Conservation (phyloP, 2,888 invertebrate genomes). For the Drosophila mimica region DNA sequence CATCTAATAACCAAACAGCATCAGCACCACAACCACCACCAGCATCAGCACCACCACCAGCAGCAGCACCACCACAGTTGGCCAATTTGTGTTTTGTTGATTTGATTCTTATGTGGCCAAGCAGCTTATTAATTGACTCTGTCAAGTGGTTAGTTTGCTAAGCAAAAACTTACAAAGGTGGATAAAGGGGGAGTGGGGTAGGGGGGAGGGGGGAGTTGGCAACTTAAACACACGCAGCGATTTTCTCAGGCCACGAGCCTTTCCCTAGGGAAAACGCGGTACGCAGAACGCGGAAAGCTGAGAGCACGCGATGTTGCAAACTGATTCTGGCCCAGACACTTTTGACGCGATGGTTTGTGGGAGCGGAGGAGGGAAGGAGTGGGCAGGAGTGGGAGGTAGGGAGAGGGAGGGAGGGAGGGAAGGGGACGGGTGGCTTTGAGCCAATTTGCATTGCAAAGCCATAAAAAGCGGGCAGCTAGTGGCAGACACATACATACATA, state of each 20-base stretch:
- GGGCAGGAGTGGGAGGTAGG: neutral
- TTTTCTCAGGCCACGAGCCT: slow-evolving; percentile 45
- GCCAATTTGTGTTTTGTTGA: slow-evolving; percentile 7
- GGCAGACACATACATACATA: neutral
- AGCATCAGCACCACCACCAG: neutral
- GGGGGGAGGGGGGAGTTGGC: neutral
- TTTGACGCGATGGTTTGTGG: neutral
- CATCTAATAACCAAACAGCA: neutral
- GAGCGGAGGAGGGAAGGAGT: neutral
- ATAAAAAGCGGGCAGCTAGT: slow-evolving; percentile 30
- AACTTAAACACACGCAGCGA: slow-evolving; percentile 22
- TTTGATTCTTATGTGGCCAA: slow-evolving; percentile 12
- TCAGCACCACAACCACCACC: neutral
- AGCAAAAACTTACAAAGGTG: neutral
- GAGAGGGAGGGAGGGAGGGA: neutral
- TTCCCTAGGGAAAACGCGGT: slow-evolving; percentile 61
- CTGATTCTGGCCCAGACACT: neutral
- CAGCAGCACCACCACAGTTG: slow-evolving; percentile 11
- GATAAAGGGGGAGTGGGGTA: too few species aligned
- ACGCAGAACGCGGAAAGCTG: slow-evolving; percentile 2
- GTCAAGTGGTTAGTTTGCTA: neutral
- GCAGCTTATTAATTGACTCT: slow-evolving; percentile 24
- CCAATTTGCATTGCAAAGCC: slow-evolving; percentile 56
- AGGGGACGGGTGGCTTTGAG: neutral
- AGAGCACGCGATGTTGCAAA: slow-evolving; percentile 48